Percentiles rank a stretch among this genome's conserved stretches.
Evolutionary conservation across 2,888 invertebrate genomes (phyloP).

Genomic region (Baronia brevicornis): DNA sequence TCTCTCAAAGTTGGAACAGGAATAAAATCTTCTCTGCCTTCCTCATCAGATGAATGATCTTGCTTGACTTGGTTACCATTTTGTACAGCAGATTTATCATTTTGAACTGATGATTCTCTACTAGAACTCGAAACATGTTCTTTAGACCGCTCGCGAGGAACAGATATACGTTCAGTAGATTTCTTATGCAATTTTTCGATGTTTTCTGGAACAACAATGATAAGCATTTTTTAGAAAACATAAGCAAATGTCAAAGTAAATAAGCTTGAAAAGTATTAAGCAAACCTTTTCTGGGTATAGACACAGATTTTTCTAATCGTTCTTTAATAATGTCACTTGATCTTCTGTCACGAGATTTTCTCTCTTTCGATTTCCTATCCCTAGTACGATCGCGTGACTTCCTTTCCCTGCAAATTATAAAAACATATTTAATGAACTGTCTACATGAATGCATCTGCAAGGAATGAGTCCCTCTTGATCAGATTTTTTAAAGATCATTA

Average conservation of each 20-base stretch:
- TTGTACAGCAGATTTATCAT: conserved; percentile 47
- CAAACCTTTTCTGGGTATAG: conserved; percentile 63
- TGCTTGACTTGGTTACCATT: conserved; percentile 44
- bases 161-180: conserved; percentile 49
- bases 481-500: too few relatives aligned
- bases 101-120: conserved; percentile 60
- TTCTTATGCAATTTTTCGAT: conserved; percentile 52
- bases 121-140: conserved; percentile 64
- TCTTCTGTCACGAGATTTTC: conserved; percentile 66
- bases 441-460: too few relatives aligned
- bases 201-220: conserved; percentile 44
- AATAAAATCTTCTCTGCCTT: conserved; percentile 58
- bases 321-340: conserved; percentile 66
- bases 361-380: conserved; percentile 58
- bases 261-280: too few relatives aligned
- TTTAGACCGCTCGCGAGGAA: conserved; percentile 37
- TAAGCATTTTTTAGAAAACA: too few relatives aligned
- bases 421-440: background rate
- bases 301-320: conserved; percentile 64
- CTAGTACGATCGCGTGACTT: conserved; percentile 58
- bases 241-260: too few relatives aligned
- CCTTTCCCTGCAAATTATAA: conserved; percentile 42
- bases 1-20: conserved; percentile 57
- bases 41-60: conserved; percentile 55
- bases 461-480: too few relatives aligned